These are phyloP conservation scores for Sesia bembeciformis DNA, from an alignment of 2,888 invertebrate species.

Conservation along the genomic window DNA sequence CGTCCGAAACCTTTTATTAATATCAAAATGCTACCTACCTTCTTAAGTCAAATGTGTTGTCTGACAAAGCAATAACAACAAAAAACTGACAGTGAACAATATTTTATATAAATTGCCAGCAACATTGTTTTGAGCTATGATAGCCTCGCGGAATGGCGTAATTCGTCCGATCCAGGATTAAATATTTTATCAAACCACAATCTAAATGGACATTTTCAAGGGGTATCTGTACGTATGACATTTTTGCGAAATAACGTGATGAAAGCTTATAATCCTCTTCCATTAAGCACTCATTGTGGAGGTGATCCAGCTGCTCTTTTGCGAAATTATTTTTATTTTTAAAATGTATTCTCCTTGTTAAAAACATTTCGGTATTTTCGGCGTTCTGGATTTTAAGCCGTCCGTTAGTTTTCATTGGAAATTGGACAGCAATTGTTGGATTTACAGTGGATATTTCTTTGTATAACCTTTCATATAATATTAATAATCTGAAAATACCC, in stretches of 20 bases:
- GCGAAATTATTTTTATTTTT: slow-evolving; percentile 26
- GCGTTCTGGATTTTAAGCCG: slow-evolving; percentile 4
- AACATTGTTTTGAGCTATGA: not conserved
- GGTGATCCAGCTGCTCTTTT: slow-evolving; percentile 21
- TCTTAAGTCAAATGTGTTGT: no score
- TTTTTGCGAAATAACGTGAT: slow-evolving; percentile 37
- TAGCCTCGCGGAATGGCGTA: slow-evolving; percentile 3
- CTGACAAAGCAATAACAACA: no score
- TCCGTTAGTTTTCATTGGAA: slow-evolving; percentile 1
- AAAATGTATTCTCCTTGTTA: slow-evolving; percentile 1
- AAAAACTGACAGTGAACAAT: no score
- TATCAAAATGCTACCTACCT: no score
- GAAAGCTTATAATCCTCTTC: slow-evolving; percentile 41
- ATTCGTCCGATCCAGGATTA: slow-evolving; percentile 8
- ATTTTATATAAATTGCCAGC: not conserved
- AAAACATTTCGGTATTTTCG: not conserved
- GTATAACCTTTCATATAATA: not conserved
- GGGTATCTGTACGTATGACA: slow-evolving; percentile 20
- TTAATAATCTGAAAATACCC: no score
- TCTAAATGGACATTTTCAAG: slow-evolving; percentile 33
- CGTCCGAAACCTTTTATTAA: no score
- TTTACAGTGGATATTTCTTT: slow-evolving; percentile 3
- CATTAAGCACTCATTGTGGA: slow-evolving; percentile 31
- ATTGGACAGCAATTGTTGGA: slow-evolving; percentile 1
- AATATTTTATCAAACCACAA: slow-evolving; percentile 21